Evolutionary conservation across 2,888 invertebrate genomes (phyloP), one percentile per base, ranked within the genome.

Genomic region (Diogma glabrata): DNA sequence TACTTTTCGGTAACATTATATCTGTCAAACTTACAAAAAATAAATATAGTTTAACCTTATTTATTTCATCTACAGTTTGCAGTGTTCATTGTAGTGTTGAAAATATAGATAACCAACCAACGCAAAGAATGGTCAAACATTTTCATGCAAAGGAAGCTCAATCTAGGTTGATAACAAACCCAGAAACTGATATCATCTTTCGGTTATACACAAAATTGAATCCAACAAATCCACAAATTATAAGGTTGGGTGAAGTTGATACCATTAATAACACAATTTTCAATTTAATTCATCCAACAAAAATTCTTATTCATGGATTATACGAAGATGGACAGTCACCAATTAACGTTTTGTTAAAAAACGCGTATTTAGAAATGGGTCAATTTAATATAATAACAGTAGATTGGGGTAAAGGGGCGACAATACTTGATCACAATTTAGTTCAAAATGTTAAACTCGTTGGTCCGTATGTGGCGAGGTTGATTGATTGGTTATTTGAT

Each of bases 371-470:
- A 3, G 56, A 57, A 26, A 58, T 56, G 49, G 61, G 59, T 19
- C 64, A 67, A 52, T 66, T 57, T 46, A 67, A 67, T 53, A 59
- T 65, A 4, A 64, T 68, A n/a, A 57, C 66, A 2, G 59, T 61
- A 12, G 67, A 68, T 49, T 68, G 67, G 67, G 64, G 65, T 50
- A 55, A 61, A 26, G 63, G 58, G 24, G 63, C 67, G 0, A 59
- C 60, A 2, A 63, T 61, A 14, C 50, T 63, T 14, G 64, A 65
- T 49, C 67, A 67, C 53, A 61, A 63, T 22, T 54, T 56, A 9
- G 67, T 64, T 12, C 63, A 63, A 1, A 56, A 54, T 16, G 60
- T 63, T 50, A n/a, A n/a, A n/a, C n/a, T n/a, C n/a, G n/a, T n/a
- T n/a, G n/a, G n/a, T n/a, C n/a, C n/a, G n/a, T n/a, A n/a, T n/a